Base-by-base conservation (phyloP, 2,113 vertebrate genomes). In the Thunnus thynnus region DNA sequence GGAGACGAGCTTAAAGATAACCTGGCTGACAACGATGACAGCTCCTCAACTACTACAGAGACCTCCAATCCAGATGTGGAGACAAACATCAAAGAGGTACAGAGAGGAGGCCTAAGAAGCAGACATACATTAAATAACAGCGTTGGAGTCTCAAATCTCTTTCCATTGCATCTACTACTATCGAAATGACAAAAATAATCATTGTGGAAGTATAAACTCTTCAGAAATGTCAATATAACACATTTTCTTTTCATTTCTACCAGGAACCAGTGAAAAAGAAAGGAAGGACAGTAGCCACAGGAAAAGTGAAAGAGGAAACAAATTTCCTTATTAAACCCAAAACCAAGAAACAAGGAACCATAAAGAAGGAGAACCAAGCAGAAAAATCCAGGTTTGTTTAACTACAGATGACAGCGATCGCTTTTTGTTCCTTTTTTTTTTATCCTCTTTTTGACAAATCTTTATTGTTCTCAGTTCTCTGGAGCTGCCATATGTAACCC, bases 41-140 rank as follows among this genome's bases (percentile, higher is more conserved):
- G 97, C 93, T 99, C 98, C 87, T 99, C 98, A 84, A 99, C 98
- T 13, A 99, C 98, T 78, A 99, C 98, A 13, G 98, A 99, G 94
- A 98, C 98, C 76, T 99, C 98, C 68, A 99, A 97, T 86, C 98
- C 98, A 4, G 98, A 99, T 36, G 94, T 96, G 85, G 98, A 99
- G 78, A 91, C 96, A 4, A 95, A 94, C 91, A 91, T 96, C 73
- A 98, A 97, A 94, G 98, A 99, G 97, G 98, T 99, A 93, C 12
- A 1, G 6, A 5, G 4, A 41, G 36, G 36, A 41, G 36, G 8
- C 36, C 10, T 41, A 41, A 41, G 36, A 41, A 41, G 36, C 36
- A 9, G 36, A 41, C 36, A 36, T 36, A 36, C 3, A 7, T 41
- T 41, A n/a, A 17, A 22, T 27, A 2, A 65, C 1, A 12, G 3